Evolutionary conservation across 2,888 invertebrate genomes (phyloP), one percentile per base, ranked within the genome.

Genomic region (Tribolium freemani): DNA sequence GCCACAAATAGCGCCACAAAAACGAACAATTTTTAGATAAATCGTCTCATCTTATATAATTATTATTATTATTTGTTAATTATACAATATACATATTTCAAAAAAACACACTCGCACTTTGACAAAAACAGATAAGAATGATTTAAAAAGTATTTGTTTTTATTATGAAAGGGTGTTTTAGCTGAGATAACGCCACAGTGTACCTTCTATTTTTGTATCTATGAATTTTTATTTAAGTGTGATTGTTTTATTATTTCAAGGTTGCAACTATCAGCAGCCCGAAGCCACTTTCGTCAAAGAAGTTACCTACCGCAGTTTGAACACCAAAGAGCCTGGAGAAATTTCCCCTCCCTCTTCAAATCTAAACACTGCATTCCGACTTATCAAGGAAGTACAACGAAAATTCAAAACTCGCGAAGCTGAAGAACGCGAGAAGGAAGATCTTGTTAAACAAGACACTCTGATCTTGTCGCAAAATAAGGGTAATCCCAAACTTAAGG

Each of bases 221-320:
- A 16, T 16, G 16, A 16, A 16, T 16, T 16, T 16, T 38, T 9
- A 38, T 8, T 26, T 5, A 26, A 26, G 0, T 26, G 26, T 26
- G 5, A 3, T 26, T 26, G 3, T 26, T 26, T 21, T 26, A 50
- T 53, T 50, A n/a, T 16, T 71, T 72, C 3, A 26, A 80, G 80
- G 95, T 5, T 94, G 94, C 1, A 91, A 93, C 71, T 98, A 97
- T 86, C 93, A 96, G 1, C 94, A 97, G 83, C 97, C 98, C 0
- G 97, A 99, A 86, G 97, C 98, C 1, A 97, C 97, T 0, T 99
- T 97, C 85, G 93, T 99, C 8, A 99, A 99, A 88, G 99, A 99
- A 91, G 93, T 99, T 92, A 99, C 99, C 46, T 99, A 98, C 87
- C 93, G 99, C 81, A 97, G 97, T 88, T 96, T 96, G 81, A 99